Percentiles rank a stretch among this genome's conserved stretches.
Evolutionary conservation across 1,140 invertebrate genomes (phyloP).

Genomic region (Trichoplusia ni): DNA sequence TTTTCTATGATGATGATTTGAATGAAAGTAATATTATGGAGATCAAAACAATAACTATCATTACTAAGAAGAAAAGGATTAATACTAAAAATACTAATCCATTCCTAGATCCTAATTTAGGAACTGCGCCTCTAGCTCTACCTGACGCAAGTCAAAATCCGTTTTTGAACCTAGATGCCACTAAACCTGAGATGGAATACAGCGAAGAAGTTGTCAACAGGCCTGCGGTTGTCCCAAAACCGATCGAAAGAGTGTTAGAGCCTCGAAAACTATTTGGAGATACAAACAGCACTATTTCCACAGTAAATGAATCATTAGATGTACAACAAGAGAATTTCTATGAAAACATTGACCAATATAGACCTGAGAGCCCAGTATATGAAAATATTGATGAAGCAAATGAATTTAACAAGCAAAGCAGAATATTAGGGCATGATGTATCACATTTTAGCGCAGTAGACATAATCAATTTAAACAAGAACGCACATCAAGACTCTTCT

Average conservation of each 20-base stretch:
- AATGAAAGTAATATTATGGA: slow-evolving; percentile 82
- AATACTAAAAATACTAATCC: slow-evolving; percentile 73
- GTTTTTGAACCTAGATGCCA: slow-evolving; percentile 49
- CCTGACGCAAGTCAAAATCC: slow-evolving; percentile 50
- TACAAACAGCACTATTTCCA: slow-evolving; percentile 73
- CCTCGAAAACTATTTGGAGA: slow-evolving; percentile 74
- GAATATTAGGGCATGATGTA: slow-evolving; percentile 76
- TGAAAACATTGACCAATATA: slow-evolving; percentile 68
- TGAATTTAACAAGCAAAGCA: slow-evolving; percentile 76
- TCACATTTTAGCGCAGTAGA: slow-evolving; percentile 73
- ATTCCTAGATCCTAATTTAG: slow-evolving; percentile 65
- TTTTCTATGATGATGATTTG: slow-evolving; percentile 78
- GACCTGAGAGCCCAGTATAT: slow-evolving; percentile 71
- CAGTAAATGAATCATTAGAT: slow-evolving; percentile 66
- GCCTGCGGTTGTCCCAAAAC: slow-evolving; percentile 32
- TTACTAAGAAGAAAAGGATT: slow-evolving; percentile 70
- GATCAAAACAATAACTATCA: slow-evolving; percentile 79
- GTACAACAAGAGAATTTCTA: slow-evolving; percentile 61
- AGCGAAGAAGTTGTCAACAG: slow-evolving; percentile 49
- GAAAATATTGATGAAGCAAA: slow-evolving; percentile 66
- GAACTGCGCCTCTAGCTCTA: background rate
- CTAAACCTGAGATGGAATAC: slow-evolving; percentile 59
- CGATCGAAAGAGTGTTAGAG: slow-evolving; percentile 47
- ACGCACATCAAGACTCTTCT: slow-evolving; percentile 50
- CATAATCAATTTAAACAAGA: slow-evolving; percentile 75